Percentiles rank a stretch among this genome's conserved stretches.
Conservation (phyloP, 2,888 invertebrate species). For the Plebejus anna region DNA sequence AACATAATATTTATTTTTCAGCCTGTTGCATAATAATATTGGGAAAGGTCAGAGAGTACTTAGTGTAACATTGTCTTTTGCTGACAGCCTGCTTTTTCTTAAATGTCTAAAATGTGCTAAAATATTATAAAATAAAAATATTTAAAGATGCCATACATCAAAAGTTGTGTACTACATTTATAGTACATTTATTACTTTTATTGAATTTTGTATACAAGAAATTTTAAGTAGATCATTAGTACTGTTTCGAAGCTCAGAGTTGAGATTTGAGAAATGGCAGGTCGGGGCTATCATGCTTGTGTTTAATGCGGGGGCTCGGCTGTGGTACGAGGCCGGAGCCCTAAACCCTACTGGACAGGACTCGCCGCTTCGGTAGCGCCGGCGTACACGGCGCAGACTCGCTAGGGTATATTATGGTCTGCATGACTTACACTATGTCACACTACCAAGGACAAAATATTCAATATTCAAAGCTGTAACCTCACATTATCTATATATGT, state of each 20-base stretch:
- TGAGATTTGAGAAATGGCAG: slow-evolving; percentile 49
- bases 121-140: background rate
- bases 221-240: background rate
- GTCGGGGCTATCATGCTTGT: slow-evolving; percentile 60
- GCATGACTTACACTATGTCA: slow-evolving; percentile 32
- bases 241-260: background rate
- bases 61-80: slow-evolving; percentile 58
- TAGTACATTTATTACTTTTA: background rate
- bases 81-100: slow-evolving; percentile 55
- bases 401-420: background rate
- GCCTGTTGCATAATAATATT: slow-evolving; percentile 62
- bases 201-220: background rate
- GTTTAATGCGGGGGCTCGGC: slow-evolving; percentile 59
- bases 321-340: slow-evolving; percentile 63
- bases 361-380: slow-evolving; percentile 55
- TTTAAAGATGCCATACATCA: background rate
- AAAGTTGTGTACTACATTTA: background rate
- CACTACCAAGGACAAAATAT: background rate
- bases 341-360: slow-evolving; percentile 64
- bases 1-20: slow-evolving; percentile 65
- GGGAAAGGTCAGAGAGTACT: slow-evolving; percentile 66
- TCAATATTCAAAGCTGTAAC: too few species aligned
- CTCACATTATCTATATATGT: too few species aligned
- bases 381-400: slow-evolving; percentile 45
- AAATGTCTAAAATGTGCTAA: slow-evolving; percentile 11